Percentiles rank a stretch among this genome's conserved stretches.
Evolutionary conservation across 2,888 invertebrate genomes (phyloP).

Genomic region (Thymelicus acteon): DNA sequence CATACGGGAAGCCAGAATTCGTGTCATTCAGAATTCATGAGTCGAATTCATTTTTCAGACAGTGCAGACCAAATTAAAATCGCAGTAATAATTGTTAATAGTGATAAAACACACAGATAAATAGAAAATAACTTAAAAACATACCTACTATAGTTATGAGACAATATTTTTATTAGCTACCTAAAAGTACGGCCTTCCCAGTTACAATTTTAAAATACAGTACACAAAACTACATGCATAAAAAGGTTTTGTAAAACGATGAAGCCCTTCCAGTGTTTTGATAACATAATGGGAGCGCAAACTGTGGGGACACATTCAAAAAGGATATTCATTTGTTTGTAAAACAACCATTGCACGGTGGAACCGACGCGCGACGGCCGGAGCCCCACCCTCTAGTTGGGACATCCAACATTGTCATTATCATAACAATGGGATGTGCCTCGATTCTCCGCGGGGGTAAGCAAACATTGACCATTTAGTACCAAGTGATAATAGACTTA

Average conservation of each 20-base stretch:
- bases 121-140: no score
- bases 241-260: constrained; percentile 16
- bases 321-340: constrained; percentile 43
- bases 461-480: constrained; percentile 57
- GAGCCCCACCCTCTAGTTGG: constrained; percentile 42
- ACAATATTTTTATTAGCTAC: no score
- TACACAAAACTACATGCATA: not conserved
- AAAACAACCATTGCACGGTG: constrained; percentile 33
- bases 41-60: no score
- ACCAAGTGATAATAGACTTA: not conserved
- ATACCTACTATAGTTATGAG: no score
- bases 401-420: constrained; percentile 47
- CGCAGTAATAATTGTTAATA: no score
- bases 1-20: no score
- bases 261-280: constrained; percentile 30
- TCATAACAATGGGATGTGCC: constrained; percentile 56
- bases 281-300: constrained; percentile 36
- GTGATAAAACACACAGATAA: no score
- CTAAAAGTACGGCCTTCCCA: no score
- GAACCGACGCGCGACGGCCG: constrained; percentile 11
- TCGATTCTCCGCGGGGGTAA: constrained; percentile 43
- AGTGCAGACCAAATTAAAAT: no score
- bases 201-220: not conserved
- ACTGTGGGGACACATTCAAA: constrained; percentile 39
- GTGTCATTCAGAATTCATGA: no score